Conservation (phyloP, 2,888 invertebrate species). For the Orgyia antiqua region DNA sequence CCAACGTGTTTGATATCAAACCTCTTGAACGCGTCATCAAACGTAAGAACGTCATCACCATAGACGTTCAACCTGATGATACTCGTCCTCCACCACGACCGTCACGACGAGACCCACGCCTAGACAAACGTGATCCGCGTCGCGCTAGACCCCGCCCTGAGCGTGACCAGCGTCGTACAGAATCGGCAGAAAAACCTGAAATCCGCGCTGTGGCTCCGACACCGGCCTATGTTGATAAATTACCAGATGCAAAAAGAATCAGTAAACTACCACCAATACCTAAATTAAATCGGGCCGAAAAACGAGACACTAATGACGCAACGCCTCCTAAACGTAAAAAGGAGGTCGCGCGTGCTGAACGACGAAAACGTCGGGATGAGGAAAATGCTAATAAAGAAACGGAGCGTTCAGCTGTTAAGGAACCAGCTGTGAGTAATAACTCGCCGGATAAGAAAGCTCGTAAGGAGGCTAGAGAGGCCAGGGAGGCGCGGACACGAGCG, state of each 20-base stretch:
- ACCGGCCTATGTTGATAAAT: slow-evolving; percentile 35
- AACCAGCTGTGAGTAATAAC: slow-evolving; percentile 14
- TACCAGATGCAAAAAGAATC: slow-evolving; percentile 47
- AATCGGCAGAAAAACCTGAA: not conserved
- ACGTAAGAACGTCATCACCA: slow-evolving; percentile 67
- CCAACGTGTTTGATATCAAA: slow-evolving; percentile 70
- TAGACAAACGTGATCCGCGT: slow-evolving; percentile 26
- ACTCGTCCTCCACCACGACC: slow-evolving; percentile 8
- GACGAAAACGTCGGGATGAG: slow-evolving; percentile 13
- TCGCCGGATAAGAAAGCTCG: slow-evolving; percentile 28
- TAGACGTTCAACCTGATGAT: slow-evolving; percentile 51
- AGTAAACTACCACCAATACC: slow-evolving; percentile 67
- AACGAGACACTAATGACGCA: slow-evolving; percentile 28
- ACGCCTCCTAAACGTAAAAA: slow-evolving; percentile 16
- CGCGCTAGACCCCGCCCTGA: slow-evolving; percentile 8
- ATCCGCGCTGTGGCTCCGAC: slow-evolving; percentile 13
- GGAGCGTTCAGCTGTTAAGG: slow-evolving; percentile 20
- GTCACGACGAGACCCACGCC: slow-evolving; percentile 32
- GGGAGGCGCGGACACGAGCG: slow-evolving; percentile 16
- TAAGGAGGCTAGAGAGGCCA: slow-evolving; percentile 1
- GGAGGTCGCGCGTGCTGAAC: slow-evolving; percentile 11
- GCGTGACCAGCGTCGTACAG: not conserved
- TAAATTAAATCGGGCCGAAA: slow-evolving; percentile 34
- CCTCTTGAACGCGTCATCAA: slow-evolving; percentile 61
- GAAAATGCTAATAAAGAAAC: slow-evolving; percentile 3